Evolutionary conservation across 2,888 invertebrate species (phyloP).

Genomic region (Arge pagana): DNA sequence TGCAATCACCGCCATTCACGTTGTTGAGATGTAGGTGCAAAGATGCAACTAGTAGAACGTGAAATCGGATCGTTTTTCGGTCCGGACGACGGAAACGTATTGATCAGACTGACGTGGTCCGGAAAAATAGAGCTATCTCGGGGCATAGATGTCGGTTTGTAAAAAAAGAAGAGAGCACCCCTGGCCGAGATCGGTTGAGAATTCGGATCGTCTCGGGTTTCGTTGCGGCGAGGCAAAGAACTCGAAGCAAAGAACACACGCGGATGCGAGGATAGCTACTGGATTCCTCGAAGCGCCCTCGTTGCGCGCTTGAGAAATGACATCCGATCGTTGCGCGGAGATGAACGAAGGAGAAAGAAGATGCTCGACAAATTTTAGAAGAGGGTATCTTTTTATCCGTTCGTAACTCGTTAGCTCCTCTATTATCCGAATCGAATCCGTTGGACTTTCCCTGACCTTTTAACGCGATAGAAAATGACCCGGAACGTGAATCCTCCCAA

Average conservation of each 20-base stretch:
- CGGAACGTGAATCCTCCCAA: slow-evolving; percentile 4
- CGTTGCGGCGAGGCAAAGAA: neutral
- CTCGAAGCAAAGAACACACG: neutral
- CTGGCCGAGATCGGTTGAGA: slow-evolving; percentile 13
- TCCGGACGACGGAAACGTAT: slow-evolving; percentile 8
- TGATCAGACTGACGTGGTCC: slow-evolving; percentile 18
- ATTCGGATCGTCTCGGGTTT: slow-evolving; percentile 13
- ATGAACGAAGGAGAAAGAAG: neutral
- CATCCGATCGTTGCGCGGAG: slow-evolving; percentile 5
- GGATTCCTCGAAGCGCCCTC: neutral
- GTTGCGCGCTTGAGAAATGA: slow-evolving; percentile 1
- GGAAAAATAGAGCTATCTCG: slow-evolving; percentile 5
- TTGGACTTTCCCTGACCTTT: slow-evolving; percentile 1
- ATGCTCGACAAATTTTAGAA: neutral
- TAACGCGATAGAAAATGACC: too few species aligned
- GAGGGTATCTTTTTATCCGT: slow-evolving; percentile 29
- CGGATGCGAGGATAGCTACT: slow-evolving; percentile 1
- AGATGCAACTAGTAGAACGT: slow-evolving; percentile 16
- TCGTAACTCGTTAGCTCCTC: slow-evolving; percentile 49
- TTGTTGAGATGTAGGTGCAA: slow-evolving; percentile 15
- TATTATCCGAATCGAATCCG: slow-evolving; percentile 31
- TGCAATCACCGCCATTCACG: slow-evolving; percentile 20
- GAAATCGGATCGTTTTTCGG: slow-evolving; percentile 22
- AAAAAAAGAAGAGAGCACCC: slow-evolving; percentile 8
- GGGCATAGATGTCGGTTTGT: too few species aligned